Base-by-base conservation (phyloP, 2,113 vertebrate species). In the Donacobius atricapilla region DNA sequence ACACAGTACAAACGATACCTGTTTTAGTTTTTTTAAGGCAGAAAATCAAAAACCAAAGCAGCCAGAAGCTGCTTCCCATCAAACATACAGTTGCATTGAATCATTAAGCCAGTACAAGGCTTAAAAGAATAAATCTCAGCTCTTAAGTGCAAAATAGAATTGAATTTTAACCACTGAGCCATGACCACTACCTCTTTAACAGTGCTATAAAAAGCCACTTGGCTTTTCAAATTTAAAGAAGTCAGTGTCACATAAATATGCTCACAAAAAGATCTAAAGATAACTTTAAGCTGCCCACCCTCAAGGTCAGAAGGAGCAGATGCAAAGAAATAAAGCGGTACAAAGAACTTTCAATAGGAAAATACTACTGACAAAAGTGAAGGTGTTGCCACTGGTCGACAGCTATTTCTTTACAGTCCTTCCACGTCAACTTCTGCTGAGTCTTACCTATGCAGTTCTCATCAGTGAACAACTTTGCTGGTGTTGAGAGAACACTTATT, bases 51-150 rank as follows among this genome's bases (percentile, higher is more conserved):
- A 84, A 71, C 11, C 37, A 86, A 91, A 30, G 66, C 70, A 84
- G 33, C 15, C 45, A 90, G 66, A 85, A 72, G n/a, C 42, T 37
- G 15, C 39, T 83, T 90, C 58, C 63, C 47, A 56, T 50, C 45
- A 86, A 90, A 77, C 60, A 70, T 1, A 44, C 6, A 81, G 19
- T 22, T 68, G 51, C 30, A 77, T 1, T 54, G 76, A 86, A 73
- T 64, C 80, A 60, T 64, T 92, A 87, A 85, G 23, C n/a, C 48
- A 83, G 31, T 12, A 37, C 7, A 19, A 63, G 63, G 45, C 37
- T 92, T 90, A 88, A 80, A 93, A 61, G 82, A 33, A 91, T 95
- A 94, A 91, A 94, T 89, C 93, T 83, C 76, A 90, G 76, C 31
- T 95, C 90, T 89, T 92, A 90, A 92, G 76, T 64, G 72, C 65